Conservation (phyloP, 2,113 vertebrate species). For the Scomber colias region DNA sequence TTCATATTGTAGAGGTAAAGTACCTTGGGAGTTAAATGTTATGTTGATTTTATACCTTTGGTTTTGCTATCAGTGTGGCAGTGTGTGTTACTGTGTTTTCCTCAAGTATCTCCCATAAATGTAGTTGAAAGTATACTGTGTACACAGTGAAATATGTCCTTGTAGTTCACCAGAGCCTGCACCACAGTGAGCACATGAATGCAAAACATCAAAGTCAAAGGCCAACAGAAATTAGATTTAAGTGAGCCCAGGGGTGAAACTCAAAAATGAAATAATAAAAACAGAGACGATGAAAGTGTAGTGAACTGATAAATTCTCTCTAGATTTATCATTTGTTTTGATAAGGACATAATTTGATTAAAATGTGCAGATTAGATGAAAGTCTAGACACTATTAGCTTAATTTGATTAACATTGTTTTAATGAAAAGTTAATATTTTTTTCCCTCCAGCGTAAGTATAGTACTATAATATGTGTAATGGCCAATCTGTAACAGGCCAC, state of each 20-base stretch:
- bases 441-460: background rate
- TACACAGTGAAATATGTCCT: slow-evolving; percentile 14
- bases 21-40: slow-evolving; percentile 2
- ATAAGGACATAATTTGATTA: slow-evolving; percentile 26
- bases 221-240: slow-evolving; percentile 45
- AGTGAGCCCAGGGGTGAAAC: slow-evolving; percentile 8
- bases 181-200: slow-evolving; percentile 1
- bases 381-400: background rate
- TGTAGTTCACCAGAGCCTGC: background rate
- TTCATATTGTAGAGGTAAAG: background rate
- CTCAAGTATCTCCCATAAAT: background rate
- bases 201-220: slow-evolving; percentile 39
- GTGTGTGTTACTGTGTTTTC: background rate
- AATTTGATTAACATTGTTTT: slow-evolving; percentile 5
- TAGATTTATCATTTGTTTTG: slow-evolving; percentile 5
- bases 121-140: background rate
- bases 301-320: slow-evolving; percentile 18
- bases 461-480: background rate
- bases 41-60: slow-evolving; percentile 26
- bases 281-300: slow-evolving; percentile 37
- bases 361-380: background rate
- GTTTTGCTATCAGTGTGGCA: background rate
- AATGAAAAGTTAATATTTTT: background rate
- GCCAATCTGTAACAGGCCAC: background rate
- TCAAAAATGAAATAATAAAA: slow-evolving; percentile 29